Base-by-base conservation (phyloP, 2,888 invertebrate species). In the Napeogenes inachia region DNA sequence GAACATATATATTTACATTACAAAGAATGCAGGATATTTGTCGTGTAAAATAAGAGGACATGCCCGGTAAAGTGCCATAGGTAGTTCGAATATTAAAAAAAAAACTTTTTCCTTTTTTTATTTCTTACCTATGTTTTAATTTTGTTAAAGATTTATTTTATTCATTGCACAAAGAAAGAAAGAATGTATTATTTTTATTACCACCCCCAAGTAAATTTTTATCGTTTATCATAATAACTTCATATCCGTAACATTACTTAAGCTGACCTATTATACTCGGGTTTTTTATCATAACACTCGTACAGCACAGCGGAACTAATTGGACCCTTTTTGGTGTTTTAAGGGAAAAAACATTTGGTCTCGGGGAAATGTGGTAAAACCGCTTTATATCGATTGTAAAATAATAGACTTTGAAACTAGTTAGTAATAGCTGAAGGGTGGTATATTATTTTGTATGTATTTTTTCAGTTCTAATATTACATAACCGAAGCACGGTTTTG, bases 241-340 rank as follows among this genome's bases (percentile, higher is more conserved):
- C 60, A 67, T 67, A 64, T 65, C 50, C 66, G 38, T 60, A 54
- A 30, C 54, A 55, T 62, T 54, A 54, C 45, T 56, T 56, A 59
- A 63, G 32, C 60, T 13, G 33, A 32, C 35, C 61, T 57, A 62
- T 66, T 62, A 59, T 62, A 57, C 57, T 55, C 45, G 61, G 57
- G 54, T 50, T 30, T 57, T 59, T 54, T 57, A 57, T 53, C 67
- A 70, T 65, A 68, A 76, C 75, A 79, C 78, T 79, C 75, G 77
- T 81, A 73, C 75, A 82, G 77, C 77, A 78, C 75, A 77, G 78
- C 85, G 82, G 82, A 75, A 82, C 89, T 86, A 88, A 89, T 88
- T 85, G 79, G 82, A 76, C 77, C 86, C 82, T 84, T 82, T 50
- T 82, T 78, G 75, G 78, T 77, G 69, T 75, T 77, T 80, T 80